These are phyloP conservation scores for Pristionchus exspectatus DNA, from an alignment of 2,888 invertebrate genomes.

Conservation along the genomic window DNA sequence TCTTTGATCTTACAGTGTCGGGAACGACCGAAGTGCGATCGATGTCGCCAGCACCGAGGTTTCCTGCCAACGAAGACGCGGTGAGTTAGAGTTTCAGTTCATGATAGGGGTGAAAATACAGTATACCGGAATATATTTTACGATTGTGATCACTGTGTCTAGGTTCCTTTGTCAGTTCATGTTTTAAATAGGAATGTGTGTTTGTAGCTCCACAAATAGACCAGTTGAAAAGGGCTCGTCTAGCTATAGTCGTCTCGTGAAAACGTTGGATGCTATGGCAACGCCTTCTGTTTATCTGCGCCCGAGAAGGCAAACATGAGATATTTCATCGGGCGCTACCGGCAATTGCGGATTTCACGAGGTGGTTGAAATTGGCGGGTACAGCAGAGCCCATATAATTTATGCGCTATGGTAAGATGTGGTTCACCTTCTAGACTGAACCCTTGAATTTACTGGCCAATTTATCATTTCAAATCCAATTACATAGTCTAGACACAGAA, in stretches of 20 bases:
- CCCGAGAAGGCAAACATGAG: neutral
- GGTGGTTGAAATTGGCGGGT: too few relatives aligned
- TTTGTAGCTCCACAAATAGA: neutral
- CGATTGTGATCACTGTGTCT: too few relatives aligned
- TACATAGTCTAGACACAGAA: too few relatives aligned
- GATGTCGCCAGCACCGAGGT: constrained; percentile 32
- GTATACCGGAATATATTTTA: too few relatives aligned
- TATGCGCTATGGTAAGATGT: too few relatives aligned
- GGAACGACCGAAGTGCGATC: constrained; percentile 10
- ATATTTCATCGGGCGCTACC: neutral
- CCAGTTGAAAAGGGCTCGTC: neutral
- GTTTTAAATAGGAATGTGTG: too few relatives aligned
- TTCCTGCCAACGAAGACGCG: neutral
- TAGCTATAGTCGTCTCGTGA: neutral
- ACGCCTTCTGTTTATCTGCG: neutral
- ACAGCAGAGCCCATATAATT: too few relatives aligned
- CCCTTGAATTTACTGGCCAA: too few relatives aligned
- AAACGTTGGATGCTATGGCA: neutral
- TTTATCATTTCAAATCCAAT: too few relatives aligned
- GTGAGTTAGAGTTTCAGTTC: constrained; percentile 14
- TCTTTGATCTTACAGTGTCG: neutral
- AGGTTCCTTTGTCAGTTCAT: too few relatives aligned
- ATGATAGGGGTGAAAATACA: neutral
- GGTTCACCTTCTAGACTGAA: too few relatives aligned
- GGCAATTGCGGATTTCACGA: too few relatives aligned